phyloP scores from a whole-genome alignment of 2,113 vertebrate species.

The Gasterosteus aculeatus region DNA sequence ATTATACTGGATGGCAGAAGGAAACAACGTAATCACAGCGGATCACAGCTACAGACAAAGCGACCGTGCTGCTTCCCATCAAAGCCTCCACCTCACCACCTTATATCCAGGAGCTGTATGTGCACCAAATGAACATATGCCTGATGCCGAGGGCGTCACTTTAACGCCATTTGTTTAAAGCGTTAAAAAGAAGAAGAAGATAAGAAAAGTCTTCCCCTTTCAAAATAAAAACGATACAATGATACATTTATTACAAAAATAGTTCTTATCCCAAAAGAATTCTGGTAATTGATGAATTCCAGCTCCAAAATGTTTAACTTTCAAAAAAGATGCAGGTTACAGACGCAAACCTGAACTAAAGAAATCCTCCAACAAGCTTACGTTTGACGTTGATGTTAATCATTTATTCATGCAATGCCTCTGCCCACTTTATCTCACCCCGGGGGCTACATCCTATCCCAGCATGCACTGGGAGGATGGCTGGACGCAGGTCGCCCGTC shows the following conservation, averaged over 20 bases:
- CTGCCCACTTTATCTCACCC: constrained; percentile 55
- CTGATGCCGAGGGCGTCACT: background rate
- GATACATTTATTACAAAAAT: background rate
- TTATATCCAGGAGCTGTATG: background rate
- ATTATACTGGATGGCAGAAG: background rate
- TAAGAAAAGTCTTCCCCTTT: background rate
- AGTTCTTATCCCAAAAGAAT: background rate
- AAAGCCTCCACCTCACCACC: background rate
- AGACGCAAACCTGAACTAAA: background rate
- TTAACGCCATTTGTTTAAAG: background rate
- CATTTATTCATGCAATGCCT: constrained; percentile 49
- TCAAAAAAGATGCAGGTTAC: background rate
- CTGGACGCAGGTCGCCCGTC: constrained; percentile 62
- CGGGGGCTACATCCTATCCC: constrained; percentile 60
- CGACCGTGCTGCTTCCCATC: background rate
- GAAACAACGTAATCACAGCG: background rate
- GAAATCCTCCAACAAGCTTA: background rate
- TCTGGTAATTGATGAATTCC: background rate
- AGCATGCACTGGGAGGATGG: constrained; percentile 61
- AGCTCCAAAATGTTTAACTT: background rate
- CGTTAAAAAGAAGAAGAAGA: too few species aligned
- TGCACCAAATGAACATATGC: background rate
- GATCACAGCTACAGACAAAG: background rate
- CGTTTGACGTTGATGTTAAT: background rate
- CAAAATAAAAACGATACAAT: background rate